Conservation (phyloP, 2,113 vertebrate genomes). For the Malurus melanocephalus region DNA sequence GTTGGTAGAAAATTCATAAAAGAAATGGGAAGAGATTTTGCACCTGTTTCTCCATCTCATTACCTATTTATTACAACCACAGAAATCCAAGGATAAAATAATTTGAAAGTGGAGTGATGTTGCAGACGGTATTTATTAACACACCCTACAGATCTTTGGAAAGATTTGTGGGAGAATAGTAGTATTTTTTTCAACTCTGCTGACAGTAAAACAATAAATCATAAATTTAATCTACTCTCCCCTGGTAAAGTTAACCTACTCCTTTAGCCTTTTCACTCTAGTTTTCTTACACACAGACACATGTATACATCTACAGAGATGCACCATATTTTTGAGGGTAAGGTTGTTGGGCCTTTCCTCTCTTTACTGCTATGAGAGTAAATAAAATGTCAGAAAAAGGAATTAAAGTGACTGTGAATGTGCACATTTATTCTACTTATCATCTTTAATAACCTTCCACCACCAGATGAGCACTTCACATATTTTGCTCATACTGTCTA, state of each 20-base stretch:
- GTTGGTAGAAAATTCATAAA: background rate
- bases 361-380: background rate
- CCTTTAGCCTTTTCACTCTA: background rate
- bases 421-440: background rate
- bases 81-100: background rate
- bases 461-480: background rate
- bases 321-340: background rate
- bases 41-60: background rate
- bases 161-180: background rate
- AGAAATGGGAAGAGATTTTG: background rate
- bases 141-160: background rate
- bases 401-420: background rate
- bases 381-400: background rate
- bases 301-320: background rate
- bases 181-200: background rate
- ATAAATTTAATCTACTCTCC: background rate
- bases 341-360: background rate
- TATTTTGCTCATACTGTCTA: background rate
- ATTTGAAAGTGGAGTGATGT: background rate
- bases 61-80: background rate
- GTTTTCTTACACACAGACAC: background rate
- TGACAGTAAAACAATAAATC: background rate
- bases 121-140: background rate
- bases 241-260: background rate
- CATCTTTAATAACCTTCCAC: background rate